These are phyloP conservation scores for Frankliniella fusca DNA, from an alignment of 2,888 invertebrate species.

Conservation along the genomic window DNA sequence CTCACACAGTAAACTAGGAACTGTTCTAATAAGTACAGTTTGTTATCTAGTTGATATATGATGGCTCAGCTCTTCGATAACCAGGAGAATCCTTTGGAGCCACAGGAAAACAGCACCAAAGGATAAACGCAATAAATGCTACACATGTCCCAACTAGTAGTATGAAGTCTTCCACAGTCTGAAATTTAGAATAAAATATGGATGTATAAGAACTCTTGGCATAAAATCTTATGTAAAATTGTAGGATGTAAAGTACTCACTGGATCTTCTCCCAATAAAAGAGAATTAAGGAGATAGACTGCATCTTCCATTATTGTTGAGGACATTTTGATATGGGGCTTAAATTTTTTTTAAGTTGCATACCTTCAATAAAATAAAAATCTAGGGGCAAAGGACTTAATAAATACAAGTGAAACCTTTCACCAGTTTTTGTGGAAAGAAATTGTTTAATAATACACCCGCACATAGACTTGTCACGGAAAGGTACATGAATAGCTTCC, in stretches of 20 bases:
- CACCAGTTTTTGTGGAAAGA: too few relatives aligned
- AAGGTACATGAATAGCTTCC: too few relatives aligned
- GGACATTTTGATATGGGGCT: background rate
- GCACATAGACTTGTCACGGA: too few relatives aligned
- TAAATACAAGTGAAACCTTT: too few relatives aligned
- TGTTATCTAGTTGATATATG: background rate
- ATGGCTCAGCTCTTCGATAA: background rate
- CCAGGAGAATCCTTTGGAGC: slow-evolving; percentile 48
- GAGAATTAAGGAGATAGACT: slow-evolving; percentile 57
- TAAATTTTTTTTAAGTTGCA: background rate
- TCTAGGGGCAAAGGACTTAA: too few relatives aligned
- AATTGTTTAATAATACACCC: too few relatives aligned
- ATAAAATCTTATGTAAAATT: slow-evolving; percentile 15
- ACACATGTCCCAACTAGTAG: slow-evolving; percentile 58
- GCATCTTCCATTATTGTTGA: slow-evolving; percentile 52
- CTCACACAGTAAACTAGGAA: too few relatives aligned
- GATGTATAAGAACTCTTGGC: background rate
- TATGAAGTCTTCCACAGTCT: slow-evolving; percentile 62
- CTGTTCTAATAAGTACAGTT: too few relatives aligned
- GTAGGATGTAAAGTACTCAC: slow-evolving; percentile 46
- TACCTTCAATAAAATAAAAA: background rate
- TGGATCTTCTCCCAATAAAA: slow-evolving; percentile 58
- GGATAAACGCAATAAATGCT: slow-evolving; percentile 59
- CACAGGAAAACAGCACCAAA: slow-evolving; percentile 62
- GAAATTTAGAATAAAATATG: slow-evolving; percentile 37